Conservation (phyloP, 2,113 vertebrate species). For the Mystacornis crossleyi region DNA sequence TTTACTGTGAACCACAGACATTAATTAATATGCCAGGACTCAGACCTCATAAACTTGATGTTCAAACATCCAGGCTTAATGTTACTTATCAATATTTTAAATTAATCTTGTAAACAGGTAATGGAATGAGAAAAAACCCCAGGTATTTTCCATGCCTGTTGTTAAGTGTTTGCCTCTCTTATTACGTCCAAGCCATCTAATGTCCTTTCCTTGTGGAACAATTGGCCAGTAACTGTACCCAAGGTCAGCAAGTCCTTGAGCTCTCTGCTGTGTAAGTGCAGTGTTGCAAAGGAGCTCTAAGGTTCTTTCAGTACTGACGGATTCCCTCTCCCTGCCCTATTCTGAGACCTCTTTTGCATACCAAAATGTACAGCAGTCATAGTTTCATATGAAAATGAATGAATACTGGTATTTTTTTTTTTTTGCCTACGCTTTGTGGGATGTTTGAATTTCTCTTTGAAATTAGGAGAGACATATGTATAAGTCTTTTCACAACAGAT, state of each 20-base stretch:
- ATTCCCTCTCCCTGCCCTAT: not conserved
- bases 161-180: not conserved
- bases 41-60: not conserved
- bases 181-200: not conserved
- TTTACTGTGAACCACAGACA: not conserved
- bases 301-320: not conserved
- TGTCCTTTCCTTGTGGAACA: not conserved
- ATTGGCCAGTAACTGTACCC: not conserved
- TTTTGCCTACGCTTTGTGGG: not conserved
- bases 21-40: not conserved
- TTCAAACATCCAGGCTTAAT: not conserved
- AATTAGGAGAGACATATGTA: not conserved
- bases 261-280: not conserved
- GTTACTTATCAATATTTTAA: slow-evolving; percentile 3
- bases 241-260: slow-evolving; percentile 54
- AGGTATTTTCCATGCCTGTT: not conserved
- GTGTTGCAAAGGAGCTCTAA: not conserved
- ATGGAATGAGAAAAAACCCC: not conserved
- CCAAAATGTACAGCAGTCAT: not conserved
- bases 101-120: slow-evolving; percentile 12
- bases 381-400: not conserved
- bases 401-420: not conserved
- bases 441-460: not conserved
- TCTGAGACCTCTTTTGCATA: not conserved
- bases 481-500: not conserved